These are phyloP conservation scores for Oncorhynchus keta DNA, from an alignment of 2,113 vertebrate species.

Conservation along the genomic window DNA sequence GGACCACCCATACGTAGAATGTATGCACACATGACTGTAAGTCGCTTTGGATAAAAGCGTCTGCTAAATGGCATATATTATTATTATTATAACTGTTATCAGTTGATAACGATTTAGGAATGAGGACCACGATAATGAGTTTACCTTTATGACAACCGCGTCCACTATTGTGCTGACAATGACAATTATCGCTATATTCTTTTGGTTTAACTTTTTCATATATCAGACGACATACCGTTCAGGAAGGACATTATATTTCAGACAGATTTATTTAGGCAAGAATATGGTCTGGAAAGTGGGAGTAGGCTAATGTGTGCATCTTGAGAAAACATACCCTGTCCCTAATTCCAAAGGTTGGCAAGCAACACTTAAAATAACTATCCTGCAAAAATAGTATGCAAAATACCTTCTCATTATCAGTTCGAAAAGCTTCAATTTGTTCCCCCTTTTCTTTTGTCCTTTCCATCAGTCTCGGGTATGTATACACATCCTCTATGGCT, in stretches of 20 bases:
- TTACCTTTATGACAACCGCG: background rate
- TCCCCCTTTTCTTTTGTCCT: conserved; percentile 1
- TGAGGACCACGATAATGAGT: background rate
- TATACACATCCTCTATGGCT: conserved; percentile 25
- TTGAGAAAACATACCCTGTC: background rate
- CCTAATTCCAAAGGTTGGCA: background rate
- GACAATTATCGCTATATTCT: background rate
- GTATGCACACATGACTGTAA: too few relatives aligned
- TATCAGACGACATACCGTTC: background rate
- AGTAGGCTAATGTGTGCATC: background rate
- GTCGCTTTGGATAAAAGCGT: too few relatives aligned
- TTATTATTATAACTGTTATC: too few relatives aligned
- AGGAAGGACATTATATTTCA: background rate
- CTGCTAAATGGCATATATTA: too few relatives aligned
- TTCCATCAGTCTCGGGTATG: conserved; percentile 20
- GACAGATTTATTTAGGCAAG: background rate
- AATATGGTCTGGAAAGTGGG: background rate
- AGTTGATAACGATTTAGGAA: too few relatives aligned
- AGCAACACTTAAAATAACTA: background rate
- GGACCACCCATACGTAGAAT: too few relatives aligned
- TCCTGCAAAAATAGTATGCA: background rate
- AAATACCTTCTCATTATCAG: conserved; percentile 11
- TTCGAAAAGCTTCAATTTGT: conserved; percentile 16
- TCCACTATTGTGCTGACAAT: background rate
- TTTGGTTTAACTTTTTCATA: background rate